Base-by-base conservation (phyloP, 2,797 vertebrate species). In the Sebastes hubbsi region DNA sequence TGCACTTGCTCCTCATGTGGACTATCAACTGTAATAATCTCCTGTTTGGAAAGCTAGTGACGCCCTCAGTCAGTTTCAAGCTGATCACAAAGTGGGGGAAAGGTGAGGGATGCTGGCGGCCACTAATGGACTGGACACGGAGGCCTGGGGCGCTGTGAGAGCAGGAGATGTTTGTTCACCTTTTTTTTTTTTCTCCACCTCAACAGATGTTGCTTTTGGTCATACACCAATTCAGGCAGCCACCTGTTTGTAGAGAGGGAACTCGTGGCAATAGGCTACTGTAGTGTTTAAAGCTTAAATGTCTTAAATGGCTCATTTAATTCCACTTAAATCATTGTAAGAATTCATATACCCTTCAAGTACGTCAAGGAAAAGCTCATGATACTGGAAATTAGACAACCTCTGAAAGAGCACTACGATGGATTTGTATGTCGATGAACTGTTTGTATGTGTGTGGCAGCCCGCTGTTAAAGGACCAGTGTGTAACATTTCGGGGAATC, bases 111-210 rank as follows among this genome's bases (percentile, higher is more conserved):
- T 32, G 72, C 71, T 73, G 38, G 18, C 68, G 55, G 72, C 58
- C 69, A 24, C 85, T 93, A 93, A 94, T 92, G 91, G 88, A 86
- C 73, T 9, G 70, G 55, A 78, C 42, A 27, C 36, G 16, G 75
- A 81, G 67, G 66, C 36, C 65, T 2, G 55, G 55, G 55, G 30
- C 10, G 8, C 72, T 80, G 52, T 80, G 83, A 83, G 66, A 75
- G 84, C 80, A 52, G 16, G 52, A 72, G 63, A n/a, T 94, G 90
- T 94, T 94, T 93, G 91, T 88, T 92, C 85, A 87, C 66, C 22
- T 67, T 84, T 75, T 87, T 83, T 78, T 77, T 80, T 61, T 63
- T 2, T 46, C 77, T 73, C 73, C 69, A 70, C 78, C 73, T 82
- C 61, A 86, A 78, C 92, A 94, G 90, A 91, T 93, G 92, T 90